Evolutionary conservation across 2,113 vertebrate genomes (phyloP).

Genomic region (Calidris pygmaea): DNA sequence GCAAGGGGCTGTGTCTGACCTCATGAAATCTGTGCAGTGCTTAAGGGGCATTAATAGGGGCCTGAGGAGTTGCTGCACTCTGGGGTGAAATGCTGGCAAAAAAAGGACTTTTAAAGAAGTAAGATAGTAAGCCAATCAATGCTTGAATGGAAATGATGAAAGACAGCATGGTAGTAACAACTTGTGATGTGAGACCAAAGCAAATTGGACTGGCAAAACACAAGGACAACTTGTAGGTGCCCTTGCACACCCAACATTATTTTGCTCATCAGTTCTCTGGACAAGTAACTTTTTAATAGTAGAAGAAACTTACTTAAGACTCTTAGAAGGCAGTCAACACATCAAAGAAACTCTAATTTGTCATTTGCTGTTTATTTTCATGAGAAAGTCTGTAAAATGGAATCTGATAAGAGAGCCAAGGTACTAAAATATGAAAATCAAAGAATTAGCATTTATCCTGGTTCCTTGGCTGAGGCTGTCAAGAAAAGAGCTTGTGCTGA

Average conservation of each 20-base stretch:
- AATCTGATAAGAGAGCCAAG: slow-evolving; percentile 20
- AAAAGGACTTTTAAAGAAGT: neutral
- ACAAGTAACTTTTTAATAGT: neutral
- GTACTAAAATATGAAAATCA: slow-evolving; percentile 56
- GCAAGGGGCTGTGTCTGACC: neutral
- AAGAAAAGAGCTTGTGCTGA: slow-evolving; percentile 28
- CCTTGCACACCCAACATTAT: neutral
- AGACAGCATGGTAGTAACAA: neutral
- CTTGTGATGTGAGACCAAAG: neutral
- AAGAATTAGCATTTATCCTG: slow-evolving; percentile 49
- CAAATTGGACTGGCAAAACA: neutral
- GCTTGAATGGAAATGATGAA: neutral
- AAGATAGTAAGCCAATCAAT: neutral
- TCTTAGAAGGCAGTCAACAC: neutral
- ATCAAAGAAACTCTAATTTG: neutral
- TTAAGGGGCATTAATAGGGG: neutral
- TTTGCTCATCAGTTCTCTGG: neutral
- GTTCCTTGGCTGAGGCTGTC: slow-evolving; percentile 11
- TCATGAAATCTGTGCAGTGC: neutral
- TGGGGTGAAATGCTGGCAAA: neutral
- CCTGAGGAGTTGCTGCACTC: neutral
- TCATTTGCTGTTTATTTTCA: slow-evolving; percentile 52
- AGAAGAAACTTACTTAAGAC: neutral
- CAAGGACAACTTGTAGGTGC: neutral
- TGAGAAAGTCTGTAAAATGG: neutral